phyloP scores from a whole-genome alignment of 2,888 invertebrate species.

The Arge pagana region DNA sequence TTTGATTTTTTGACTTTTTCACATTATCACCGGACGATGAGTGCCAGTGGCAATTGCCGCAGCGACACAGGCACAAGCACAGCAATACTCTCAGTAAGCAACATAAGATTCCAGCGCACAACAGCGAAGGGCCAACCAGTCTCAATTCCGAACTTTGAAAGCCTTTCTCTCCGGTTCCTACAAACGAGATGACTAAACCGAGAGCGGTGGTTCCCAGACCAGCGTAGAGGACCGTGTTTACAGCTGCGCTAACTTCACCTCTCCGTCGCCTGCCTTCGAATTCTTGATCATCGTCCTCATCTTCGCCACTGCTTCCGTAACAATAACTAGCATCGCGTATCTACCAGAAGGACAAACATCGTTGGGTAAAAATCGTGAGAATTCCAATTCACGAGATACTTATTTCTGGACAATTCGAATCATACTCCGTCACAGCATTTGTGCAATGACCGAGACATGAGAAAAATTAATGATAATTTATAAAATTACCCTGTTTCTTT shows the following conservation, averaged over 20 bases:
- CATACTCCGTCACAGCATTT: too few relatives aligned
- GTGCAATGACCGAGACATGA: too few relatives aligned
- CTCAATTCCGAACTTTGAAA: conserved; percentile 85
- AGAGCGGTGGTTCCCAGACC: conserved; percentile 82
- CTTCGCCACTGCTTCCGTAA: conserved; percentile 67
- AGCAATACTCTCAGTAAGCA: conserved; percentile 82
- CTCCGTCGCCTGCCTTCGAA: conserved; percentile 61
- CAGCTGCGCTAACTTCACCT: conserved; percentile 78
- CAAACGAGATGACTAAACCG: conserved; percentile 86
- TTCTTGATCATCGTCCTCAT: conserved; percentile 68
- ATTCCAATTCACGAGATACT: too few relatives aligned
- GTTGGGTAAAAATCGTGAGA: not conserved
- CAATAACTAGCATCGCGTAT: conserved; percentile 85
- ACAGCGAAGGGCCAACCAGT: conserved; percentile 83
- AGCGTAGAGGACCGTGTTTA: conserved; percentile 82
- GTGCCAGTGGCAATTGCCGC: conserved; percentile 69
- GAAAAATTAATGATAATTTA: too few relatives aligned
- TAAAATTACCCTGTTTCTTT: conserved; percentile 84
- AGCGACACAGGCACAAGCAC: conserved; percentile 82
- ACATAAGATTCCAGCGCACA: conserved; percentile 79
- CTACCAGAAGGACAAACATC: conserved; percentile 56
- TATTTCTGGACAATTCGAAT: too few relatives aligned
- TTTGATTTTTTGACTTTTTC: conserved; percentile 32
- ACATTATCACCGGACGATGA: not conserved
- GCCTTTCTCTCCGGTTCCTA: conserved; percentile 88